Base-by-base conservation (phyloP, 2,888 invertebrate species). In the Agrypnus murinus region DNA sequence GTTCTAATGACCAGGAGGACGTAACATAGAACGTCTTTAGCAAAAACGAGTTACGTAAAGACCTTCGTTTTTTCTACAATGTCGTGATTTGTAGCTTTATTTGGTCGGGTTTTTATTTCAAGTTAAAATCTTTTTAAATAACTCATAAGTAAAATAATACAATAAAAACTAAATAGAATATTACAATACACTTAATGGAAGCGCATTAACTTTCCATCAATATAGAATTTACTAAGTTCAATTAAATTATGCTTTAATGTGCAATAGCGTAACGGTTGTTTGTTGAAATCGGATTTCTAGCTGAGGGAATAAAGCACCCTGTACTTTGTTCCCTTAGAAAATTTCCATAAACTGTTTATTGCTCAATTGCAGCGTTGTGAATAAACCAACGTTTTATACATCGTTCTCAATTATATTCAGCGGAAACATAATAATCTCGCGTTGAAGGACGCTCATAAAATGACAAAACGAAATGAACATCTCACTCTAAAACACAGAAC, bases 331-430 rank as follows among this genome's bases (percentile, higher is more conserved):
- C 55, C 59, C 63, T n/a, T 34, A 31, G 57, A 62, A 75, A 77
- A 80, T 80, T 78, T 77, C 77, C 80, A 80, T 80, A 80, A 80
- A 77, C 77, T 78, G 79, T 79, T 79, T 79, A 79, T 78, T 78
- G 78, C 77, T 77, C 78, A 76, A 78, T 80, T 78, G 77, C 75
- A 62, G 55, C 59, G 34, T 34, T 58, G 58, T 58, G 65, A 58
- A 58, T 59, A 59, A 58, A 38, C 43, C 25, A 45, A 45, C 64
- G 50, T 64, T 62, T 62, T 38, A 25, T 53, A 55, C 64, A 55
- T 64, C 64, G 31, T 32, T 64, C 64, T 55, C 53, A 53, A 64
- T 64, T 64, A 64, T 64, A 38, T 53, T 38, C 50, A 64, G 25
- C 15, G 34, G 40, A 53, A 55, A n/a, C 64, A 31, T 64, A 64